Evolutionary conservation across 2,113 vertebrate genomes (phyloP).

Genomic region (Vidua macroura): DNA sequence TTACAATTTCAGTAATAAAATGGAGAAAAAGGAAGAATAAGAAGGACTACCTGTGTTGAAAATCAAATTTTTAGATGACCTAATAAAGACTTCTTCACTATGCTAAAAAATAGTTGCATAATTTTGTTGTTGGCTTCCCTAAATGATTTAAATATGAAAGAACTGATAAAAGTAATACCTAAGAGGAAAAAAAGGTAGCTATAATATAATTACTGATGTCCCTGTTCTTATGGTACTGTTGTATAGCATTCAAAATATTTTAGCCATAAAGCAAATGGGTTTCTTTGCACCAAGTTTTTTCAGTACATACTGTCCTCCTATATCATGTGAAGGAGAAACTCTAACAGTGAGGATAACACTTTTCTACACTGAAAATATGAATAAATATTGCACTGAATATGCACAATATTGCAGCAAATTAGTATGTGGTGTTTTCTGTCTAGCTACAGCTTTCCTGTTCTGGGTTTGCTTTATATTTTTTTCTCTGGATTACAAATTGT

Average conservation of each 20-base stretch:
- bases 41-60: neutral
- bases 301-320: neutral
- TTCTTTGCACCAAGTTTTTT: neutral
- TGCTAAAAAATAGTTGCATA: neutral
- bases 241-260: neutral
- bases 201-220: neutral
- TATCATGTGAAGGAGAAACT: neutral
- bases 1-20: neutral
- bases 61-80: neutral
- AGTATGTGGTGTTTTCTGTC: neutral
- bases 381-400: neutral
- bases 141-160: neutral
- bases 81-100: neutral
- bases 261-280: neutral
- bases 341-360: neutral
- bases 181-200: neutral
- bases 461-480: neutral
- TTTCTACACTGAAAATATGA: neutral
- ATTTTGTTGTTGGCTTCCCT: neutral
- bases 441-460: neutral
- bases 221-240: neutral
- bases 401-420: neutral
- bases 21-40: neutral
- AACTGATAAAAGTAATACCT: neutral
- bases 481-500: neutral